These are phyloP conservation scores for Pycnonotus jocosus DNA, from an alignment of 2,113 vertebrate genomes.

Conservation along the genomic window DNA sequence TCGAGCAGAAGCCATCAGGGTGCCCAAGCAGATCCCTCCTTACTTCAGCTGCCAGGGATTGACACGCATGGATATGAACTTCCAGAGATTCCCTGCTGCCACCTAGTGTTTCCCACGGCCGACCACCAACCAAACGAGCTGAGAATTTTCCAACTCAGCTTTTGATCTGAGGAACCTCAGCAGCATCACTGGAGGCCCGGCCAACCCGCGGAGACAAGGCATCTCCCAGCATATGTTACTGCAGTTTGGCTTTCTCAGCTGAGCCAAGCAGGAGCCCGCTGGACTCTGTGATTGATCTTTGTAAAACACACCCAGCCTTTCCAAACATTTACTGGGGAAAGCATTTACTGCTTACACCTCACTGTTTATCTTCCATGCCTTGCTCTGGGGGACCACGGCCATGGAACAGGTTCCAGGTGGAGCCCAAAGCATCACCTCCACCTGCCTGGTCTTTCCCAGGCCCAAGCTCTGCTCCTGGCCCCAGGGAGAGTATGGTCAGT, in stretches of 20 bases:
- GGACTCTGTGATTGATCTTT: neutral
- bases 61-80: neutral
- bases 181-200: neutral
- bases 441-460: neutral
- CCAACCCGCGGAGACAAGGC: neutral
- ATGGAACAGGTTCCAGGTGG: neutral
- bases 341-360: neutral
- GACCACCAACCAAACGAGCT: accelerated
- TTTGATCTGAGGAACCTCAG: accelerated
- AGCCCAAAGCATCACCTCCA: accelerated
- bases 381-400: neutral
- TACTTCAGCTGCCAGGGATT: neutral
- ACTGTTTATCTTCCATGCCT: accelerated
- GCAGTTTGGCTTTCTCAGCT: neutral
- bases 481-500: neutral
- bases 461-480: neutral
- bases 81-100: slow-evolving; percentile 54
- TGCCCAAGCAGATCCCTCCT: neutral
- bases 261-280: accelerated
- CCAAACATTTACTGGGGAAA: neutral
- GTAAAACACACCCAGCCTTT: neutral
- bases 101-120: slow-evolving; percentile 22
- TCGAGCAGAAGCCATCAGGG: neutral
- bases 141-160: neutral
- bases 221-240: neutral